These are phyloP conservation scores for Drosophila tristis DNA, from an alignment of 1,140 invertebrate genomes.

Conservation along the genomic window DNA sequence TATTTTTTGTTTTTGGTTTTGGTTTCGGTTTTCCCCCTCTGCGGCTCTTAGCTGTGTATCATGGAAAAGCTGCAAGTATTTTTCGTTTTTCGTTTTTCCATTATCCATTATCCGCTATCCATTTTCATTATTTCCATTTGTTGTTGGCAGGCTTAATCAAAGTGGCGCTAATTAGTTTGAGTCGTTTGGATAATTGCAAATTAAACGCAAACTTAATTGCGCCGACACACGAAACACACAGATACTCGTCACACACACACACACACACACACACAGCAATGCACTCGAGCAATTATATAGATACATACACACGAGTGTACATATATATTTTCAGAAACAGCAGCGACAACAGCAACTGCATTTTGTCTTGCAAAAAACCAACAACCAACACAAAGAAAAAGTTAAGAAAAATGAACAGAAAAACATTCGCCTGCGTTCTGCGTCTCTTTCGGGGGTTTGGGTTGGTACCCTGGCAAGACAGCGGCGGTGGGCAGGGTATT, in stretches of 20 bases:
- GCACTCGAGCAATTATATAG: slow-evolving; percentile 54
- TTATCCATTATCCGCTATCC: slow-evolving; percentile 13
- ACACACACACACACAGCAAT: slow-evolving; percentile 21
- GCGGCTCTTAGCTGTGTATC: too few species aligned
- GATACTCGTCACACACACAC: slow-evolving; percentile 19
- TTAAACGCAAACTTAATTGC: slow-evolving; percentile 82
- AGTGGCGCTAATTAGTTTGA: slow-evolving; percentile 82
- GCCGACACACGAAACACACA: slow-evolving; percentile 73
- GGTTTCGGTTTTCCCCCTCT: slow-evolving; percentile 4
- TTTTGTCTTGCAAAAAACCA: slow-evolving; percentile 44
- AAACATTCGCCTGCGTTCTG: slow-evolving; percentile 27
- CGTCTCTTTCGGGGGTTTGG: too few species aligned
- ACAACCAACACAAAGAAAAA: slow-evolving; percentile 34
- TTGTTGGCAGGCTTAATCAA: slow-evolving; percentile 74
- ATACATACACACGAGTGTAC: slow-evolving; percentile 4
- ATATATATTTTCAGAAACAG: slow-evolving; percentile 4
- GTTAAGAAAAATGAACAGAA: slow-evolving; percentile 33
- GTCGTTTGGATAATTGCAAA: slow-evolving; percentile 83
- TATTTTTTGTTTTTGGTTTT: not conserved
- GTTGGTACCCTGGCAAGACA: too few species aligned
- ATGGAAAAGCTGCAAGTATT: slow-evolving; percentile 33
- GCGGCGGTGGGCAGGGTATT: not conserved
- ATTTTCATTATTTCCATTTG: slow-evolving; percentile 41
- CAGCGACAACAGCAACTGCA: slow-evolving; percentile 47
- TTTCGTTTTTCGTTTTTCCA: slow-evolving; percentile 5